phyloP scores from a whole-genome alignment of 2,888 invertebrate species.

The Spilarctia lutea region DNA sequence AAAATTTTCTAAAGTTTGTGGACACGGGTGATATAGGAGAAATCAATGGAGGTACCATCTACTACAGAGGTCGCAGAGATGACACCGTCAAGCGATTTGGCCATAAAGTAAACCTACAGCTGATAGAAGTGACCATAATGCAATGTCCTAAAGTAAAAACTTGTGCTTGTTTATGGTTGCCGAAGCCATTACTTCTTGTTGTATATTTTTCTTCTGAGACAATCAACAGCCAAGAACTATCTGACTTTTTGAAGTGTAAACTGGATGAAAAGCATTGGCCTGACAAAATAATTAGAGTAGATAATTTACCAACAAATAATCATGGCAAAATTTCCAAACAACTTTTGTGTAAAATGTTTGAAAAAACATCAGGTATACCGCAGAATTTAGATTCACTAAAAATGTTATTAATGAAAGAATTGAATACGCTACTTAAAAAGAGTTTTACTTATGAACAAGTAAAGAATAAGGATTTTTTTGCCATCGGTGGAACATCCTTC shows the following conservation, averaged over 20 bases:
- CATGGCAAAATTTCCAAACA: slow-evolving; percentile 90
- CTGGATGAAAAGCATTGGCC: slow-evolving; percentile 87
- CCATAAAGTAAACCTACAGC: slow-evolving; percentile 87
- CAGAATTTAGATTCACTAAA: slow-evolving; percentile 58
- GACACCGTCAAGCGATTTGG: slow-evolving; percentile 92
- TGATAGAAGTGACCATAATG: slow-evolving; percentile 83
- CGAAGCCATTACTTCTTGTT: slow-evolving; percentile 77
- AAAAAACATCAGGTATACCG: slow-evolving; percentile 54
- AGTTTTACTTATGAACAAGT: slow-evolving; percentile 69
- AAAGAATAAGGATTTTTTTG: slow-evolving; percentile 82
- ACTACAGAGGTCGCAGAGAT: slow-evolving; percentile 90
- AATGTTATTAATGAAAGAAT: slow-evolving; percentile 65
- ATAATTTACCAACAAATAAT: slow-evolving; percentile 86
- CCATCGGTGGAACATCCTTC: slow-evolving; percentile 91
- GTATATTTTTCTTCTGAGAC: slow-evolving; percentile 82
- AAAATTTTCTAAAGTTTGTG: slow-evolving; percentile 66
- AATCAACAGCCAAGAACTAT: slow-evolving; percentile 68
- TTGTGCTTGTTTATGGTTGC: slow-evolving; percentile 86
- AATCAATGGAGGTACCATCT: slow-evolving; percentile 82
- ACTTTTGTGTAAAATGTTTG: slow-evolving; percentile 75
- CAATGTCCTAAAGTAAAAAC: slow-evolving; percentile 79
- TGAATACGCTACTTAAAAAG: slow-evolving; percentile 57
- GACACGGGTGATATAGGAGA: slow-evolving; percentile 92
- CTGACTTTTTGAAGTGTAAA: slow-evolving; percentile 75
- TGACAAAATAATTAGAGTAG: slow-evolving; percentile 87